A percentile compares a stretch with the other conserved stretches of the same genome.
These are phyloP conservation scores for Mus spicilegus DNA, from an alignment of 2,113 vertebrate genomes.

Conservation along the genomic window DNA sequence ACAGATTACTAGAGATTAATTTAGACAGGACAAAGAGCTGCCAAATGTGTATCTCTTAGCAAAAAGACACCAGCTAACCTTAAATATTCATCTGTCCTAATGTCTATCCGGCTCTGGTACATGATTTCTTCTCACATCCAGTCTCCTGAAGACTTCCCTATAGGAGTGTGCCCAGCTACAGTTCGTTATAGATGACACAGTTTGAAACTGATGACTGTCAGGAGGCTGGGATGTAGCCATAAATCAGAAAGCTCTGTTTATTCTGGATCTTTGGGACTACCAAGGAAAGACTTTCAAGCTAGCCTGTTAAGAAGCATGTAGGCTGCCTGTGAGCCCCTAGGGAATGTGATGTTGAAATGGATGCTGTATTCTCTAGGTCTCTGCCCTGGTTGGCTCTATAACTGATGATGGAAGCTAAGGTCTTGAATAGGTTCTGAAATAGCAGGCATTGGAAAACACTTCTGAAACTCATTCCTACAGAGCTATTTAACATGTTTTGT, in stretches of 20 bases:
- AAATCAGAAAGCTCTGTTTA: neutral
- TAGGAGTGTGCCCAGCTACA: neutral
- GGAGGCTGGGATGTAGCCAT: neutral
- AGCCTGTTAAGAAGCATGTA: neutral
- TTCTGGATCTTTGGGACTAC: neutral
- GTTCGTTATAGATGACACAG: neutral
- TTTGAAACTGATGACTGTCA: slow-evolving; percentile 13
- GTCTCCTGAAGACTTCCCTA: neutral
- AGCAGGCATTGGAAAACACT: neutral
- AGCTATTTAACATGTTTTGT: neutral
- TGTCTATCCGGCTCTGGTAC: neutral
- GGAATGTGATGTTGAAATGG: neutral
- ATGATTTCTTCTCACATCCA: neutral
- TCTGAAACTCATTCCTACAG: neutral
- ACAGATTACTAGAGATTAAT: neutral
- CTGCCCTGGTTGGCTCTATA: neutral
- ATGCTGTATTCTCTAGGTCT: neutral
- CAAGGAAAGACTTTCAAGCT: neutral
- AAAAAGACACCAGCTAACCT: neutral
- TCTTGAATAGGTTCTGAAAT: slow-evolving; percentile 20
- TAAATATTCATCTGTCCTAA: neutral
- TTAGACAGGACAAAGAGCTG: neutral
- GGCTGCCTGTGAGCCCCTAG: neutral
- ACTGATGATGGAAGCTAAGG: neutral
- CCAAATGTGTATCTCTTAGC: neutral